These are phyloP conservation scores for Elgonia sp. DNA, from an alignment of 2,888 invertebrate genomes.

Conservation along the genomic window DNA sequence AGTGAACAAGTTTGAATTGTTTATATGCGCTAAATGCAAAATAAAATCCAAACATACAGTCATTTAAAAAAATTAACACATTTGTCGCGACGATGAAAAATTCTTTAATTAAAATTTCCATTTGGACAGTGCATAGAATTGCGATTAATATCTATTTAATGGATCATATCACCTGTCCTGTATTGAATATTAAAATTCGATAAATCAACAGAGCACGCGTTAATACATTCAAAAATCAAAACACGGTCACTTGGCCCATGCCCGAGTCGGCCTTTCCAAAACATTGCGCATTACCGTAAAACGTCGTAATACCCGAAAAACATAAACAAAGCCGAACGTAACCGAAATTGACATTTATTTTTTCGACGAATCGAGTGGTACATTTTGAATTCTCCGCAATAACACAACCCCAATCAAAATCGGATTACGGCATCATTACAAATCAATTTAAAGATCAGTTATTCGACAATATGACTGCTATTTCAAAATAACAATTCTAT, in stretches of 20 bases:
- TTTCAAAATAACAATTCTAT: too few relatives aligned
- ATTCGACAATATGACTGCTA: too few relatives aligned
- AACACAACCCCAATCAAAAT: constrained; percentile 22
- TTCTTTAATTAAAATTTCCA: not conserved
- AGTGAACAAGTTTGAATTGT: too few relatives aligned
- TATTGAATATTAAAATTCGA: constrained; percentile 21
- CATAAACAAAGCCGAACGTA: constrained; percentile 20
- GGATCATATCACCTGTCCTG: not conserved
- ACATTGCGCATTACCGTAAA: constrained; percentile 31
- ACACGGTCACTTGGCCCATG: constrained; percentile 7
- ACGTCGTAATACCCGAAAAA: constrained; percentile 5
- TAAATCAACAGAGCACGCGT: constrained; percentile 24
- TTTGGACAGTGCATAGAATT: not conserved
- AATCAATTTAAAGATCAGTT: constrained; percentile 25
- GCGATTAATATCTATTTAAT: constrained; percentile 19
- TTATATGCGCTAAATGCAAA: too few relatives aligned
- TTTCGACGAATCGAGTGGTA: not conserved
- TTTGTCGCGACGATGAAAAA: not conserved
- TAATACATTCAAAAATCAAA: constrained; percentile 28
- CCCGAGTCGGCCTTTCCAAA: constrained; percentile 12
- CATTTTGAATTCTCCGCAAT: constrained; percentile 18
- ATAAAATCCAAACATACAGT: too few relatives aligned
- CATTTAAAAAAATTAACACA: not conserved
- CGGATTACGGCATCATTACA: constrained; percentile 28
- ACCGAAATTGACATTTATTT: constrained; percentile 39